These are phyloP conservation scores for Dichetophora obliterata DNA, from an alignment of 2,888 invertebrate genomes.

Conservation along the genomic window DNA sequence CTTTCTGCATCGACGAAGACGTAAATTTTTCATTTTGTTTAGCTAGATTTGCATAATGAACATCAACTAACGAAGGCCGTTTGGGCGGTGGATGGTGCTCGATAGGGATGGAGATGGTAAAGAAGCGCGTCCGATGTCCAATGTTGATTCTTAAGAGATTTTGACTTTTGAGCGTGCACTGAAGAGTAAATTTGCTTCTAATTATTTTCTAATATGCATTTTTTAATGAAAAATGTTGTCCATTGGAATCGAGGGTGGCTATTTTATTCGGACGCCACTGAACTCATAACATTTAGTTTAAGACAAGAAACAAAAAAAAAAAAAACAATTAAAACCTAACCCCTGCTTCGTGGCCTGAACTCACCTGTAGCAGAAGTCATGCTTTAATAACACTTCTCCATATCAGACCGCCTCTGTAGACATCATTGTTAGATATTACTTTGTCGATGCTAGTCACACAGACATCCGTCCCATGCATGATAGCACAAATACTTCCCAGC, in stretches of 20 bases:
- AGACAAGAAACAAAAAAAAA: too few relatives aligned
- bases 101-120: background rate
- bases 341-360: background rate
- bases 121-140: background rate
- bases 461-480: constrained; percentile 4
- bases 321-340: background rate
- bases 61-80: constrained; percentile 29
- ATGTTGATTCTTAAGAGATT: constrained; percentile 24
- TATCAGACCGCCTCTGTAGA: background rate
- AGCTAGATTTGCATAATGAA: constrained; percentile 41
- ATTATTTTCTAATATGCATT: constrained; percentile 41
- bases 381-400: background rate
- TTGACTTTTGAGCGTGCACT: constrained; percentile 37
- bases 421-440: background rate
- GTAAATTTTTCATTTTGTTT: constrained; percentile 55
- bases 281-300: too few relatives aligned
- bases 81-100: constrained; percentile 2
- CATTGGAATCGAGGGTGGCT: background rate
- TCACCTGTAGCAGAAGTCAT: background rate
- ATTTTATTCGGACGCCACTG: background rate
- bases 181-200: constrained; percentile 35
- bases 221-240: constrained; percentile 35
- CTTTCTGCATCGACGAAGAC: constrained; percentile 45
- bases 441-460: background rate
- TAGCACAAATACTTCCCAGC: background rate